phyloP scores from a whole-genome alignment of 2,113 vertebrate genomes.

The Gobio gobio region DNA sequence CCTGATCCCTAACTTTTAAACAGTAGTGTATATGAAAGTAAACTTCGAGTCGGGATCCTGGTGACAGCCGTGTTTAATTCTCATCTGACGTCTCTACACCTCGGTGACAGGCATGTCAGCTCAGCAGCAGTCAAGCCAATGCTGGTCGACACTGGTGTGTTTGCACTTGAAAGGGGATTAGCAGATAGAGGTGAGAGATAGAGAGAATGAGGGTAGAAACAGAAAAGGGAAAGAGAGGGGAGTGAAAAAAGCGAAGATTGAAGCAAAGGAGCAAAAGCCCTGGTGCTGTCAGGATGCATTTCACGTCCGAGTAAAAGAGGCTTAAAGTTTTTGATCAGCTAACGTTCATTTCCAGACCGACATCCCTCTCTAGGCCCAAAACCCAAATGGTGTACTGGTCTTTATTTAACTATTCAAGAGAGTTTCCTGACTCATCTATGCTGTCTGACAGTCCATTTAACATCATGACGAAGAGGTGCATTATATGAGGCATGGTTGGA shows the following conservation, averaged over 20 bases:
- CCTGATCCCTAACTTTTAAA: neutral
- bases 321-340: constrained; percentile 27
- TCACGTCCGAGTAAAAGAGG: constrained; percentile 4
- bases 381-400: neutral
- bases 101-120: constrained; percentile 10
- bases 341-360: constrained; percentile 1
- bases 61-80: neutral
- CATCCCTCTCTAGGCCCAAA: neutral
- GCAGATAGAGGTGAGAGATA: neutral
- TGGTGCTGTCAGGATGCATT: constrained; percentile 11
- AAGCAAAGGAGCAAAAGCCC: constrained; percentile 5
- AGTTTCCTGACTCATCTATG: neutral
- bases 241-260: neutral
- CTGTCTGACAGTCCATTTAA: neutral
- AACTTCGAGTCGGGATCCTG: neutral
- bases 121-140: constrained; percentile 1
- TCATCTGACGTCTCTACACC: constrained; percentile 1
- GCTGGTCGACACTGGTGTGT: neutral
- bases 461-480: neutral
- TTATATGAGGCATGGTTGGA: constrained; percentile 4
- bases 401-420: neutral
- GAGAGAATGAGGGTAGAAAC: neutral
- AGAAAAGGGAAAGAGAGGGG: neutral
- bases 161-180: constrained; percentile 1
- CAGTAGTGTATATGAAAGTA: neutral